These are phyloP conservation scores for Addax nasomaculatus DNA, from an alignment of 2,113 vertebrate species.

Conservation along the genomic window DNA sequence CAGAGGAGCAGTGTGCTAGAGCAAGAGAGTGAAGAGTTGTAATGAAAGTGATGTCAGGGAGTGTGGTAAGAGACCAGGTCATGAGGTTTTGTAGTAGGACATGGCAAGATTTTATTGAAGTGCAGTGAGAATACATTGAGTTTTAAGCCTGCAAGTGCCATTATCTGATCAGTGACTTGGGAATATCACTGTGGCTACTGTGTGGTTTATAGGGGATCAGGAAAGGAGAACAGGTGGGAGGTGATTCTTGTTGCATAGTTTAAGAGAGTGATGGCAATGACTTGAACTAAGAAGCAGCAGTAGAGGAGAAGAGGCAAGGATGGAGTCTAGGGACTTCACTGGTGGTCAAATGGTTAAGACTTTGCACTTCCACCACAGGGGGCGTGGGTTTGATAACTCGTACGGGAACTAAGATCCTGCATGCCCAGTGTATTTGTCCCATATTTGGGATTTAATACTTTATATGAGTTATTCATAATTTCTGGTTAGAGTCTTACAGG, in stretches of 20 bases:
- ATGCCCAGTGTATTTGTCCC: not conserved
- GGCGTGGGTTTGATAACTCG: not conserved
- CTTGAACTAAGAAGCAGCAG: not conserved
- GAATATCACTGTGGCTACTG: not conserved
- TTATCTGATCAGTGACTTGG: not conserved
- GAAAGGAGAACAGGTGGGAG: not conserved
- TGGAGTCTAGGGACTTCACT: not conserved
- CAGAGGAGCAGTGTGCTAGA: not conserved
- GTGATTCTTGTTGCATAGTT: not conserved
- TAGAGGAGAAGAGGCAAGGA: not conserved
- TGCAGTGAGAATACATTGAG: not conserved
- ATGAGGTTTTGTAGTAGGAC: not conserved
- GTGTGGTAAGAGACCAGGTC: not conserved
- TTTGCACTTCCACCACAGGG: not conserved
- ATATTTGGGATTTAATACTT: not conserved
- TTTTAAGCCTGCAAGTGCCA: not conserved
- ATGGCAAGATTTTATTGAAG: not conserved
- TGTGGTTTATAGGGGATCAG: not conserved
- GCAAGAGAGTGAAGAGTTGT: not conserved
- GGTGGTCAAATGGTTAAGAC: not conserved
- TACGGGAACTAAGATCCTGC: not conserved
- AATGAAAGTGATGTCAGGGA: not conserved
- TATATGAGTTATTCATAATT: not conserved
- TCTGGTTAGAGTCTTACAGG: constrained; percentile 13
- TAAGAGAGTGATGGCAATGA: not conserved